Conservation (phyloP, 2,113 vertebrate genomes). For the Atractosteus spatula region DNA sequence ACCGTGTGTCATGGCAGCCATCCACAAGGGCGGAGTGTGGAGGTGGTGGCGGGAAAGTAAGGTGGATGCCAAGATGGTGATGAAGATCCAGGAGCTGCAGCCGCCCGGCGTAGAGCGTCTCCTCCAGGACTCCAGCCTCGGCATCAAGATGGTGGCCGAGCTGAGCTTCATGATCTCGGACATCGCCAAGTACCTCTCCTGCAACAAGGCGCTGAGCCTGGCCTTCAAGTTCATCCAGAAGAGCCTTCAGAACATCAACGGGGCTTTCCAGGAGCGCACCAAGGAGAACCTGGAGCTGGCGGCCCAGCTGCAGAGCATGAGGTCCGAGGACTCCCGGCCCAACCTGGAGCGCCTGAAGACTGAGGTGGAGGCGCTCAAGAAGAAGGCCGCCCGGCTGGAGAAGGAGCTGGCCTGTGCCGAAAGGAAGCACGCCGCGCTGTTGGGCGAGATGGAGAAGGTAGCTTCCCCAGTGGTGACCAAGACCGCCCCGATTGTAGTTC, state of each 20-base stretch:
- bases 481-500: too few species aligned
- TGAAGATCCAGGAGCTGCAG: slow-evolving; percentile 18
- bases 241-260: slow-evolving; percentile 16
- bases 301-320: neutral
- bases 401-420: neutral
- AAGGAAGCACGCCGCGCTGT: slow-evolving; percentile 2
- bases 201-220: slow-evolving; percentile 14
- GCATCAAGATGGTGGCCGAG: neutral
- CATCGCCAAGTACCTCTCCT: slow-evolving; percentile 2
- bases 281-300: neutral
- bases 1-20: slow-evolving; percentile 7
- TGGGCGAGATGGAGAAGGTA: neutral
- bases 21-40: slow-evolving; percentile 9
- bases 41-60: slow-evolving; percentile 22
- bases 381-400: neutral
- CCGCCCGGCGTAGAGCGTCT: neutral
- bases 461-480: neutral
- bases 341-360: neutral
- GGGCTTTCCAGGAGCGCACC: slow-evolving; percentile 19
- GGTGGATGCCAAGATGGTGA: slow-evolving; percentile 1
- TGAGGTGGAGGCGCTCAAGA: neutral
- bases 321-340: neutral
- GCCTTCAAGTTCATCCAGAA: slow-evolving; percentile 11
- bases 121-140: slow-evolving; percentile 24
- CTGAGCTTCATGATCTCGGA: slow-evolving; percentile 16